Evolutionary conservation across 2,113 vertebrate genomes (phyloP).

Genomic region (Ammodytes dubius): DNA sequence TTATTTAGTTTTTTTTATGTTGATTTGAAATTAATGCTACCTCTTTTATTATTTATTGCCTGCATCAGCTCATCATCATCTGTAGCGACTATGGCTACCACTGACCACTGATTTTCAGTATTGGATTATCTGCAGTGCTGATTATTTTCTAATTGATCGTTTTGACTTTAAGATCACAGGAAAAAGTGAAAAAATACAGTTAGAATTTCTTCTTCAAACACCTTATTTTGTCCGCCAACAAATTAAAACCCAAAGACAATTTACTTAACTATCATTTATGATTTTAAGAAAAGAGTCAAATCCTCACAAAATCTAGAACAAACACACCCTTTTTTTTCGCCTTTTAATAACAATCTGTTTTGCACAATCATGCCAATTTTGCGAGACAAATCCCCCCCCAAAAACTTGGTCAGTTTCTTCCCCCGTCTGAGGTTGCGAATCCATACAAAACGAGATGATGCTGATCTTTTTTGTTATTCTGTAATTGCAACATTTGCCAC

Average conservation of each 20-base stretch:
- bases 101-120: neutral
- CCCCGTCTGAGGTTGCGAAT: neutral
- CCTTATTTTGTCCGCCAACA: neutral
- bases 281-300: neutral
- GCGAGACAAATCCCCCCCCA: neutral
- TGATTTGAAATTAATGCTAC: neutral
- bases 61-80: neutral
- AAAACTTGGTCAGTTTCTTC: neutral
- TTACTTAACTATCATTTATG: neutral
- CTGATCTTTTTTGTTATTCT: neutral
- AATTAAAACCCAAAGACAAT: neutral
- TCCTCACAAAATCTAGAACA: neutral
- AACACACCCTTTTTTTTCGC: neutral
- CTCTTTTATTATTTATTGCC: neutral
- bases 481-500: neutral
- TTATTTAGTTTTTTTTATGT: constrained; percentile 1
- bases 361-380: neutral
- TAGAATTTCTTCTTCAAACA: neutral
- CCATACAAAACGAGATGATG: neutral
- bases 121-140: neutral
- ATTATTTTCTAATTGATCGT: neutral
- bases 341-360: neutral
- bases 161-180: neutral
- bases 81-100: neutral
- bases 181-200: neutral